These are phyloP conservation scores for Lottia gigantea DNA, from an alignment of 2,888 invertebrate species.

Conservation along the genomic window DNA sequence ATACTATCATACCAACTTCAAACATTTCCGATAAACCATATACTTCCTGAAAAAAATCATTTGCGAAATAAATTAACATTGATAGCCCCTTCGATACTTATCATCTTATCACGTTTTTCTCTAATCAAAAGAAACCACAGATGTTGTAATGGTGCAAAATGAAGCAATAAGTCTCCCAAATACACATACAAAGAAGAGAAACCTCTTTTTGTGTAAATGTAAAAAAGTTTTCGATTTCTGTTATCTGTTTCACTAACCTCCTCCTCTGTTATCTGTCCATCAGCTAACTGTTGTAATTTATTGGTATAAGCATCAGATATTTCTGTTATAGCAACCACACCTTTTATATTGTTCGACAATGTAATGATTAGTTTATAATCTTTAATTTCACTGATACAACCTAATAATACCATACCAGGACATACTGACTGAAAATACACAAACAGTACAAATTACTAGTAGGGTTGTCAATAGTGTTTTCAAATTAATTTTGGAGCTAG, in stretches of 20 bases:
- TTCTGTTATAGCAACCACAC: neutral
- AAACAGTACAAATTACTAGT: too few species aligned
- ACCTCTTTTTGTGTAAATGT: too few species aligned
- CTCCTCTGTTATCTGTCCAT: neutral
- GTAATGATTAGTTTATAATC: constrained; percentile 2
- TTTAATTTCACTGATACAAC: constrained; percentile 2
- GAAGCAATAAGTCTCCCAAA: too few species aligned
- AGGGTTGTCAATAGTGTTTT: too few species aligned
- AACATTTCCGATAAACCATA: constrained; percentile 1
- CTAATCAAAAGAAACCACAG: too few species aligned
- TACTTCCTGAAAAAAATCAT: neutral
- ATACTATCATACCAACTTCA: constrained; percentile 3
- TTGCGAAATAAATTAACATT: too few species aligned
- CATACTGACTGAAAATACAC: neutral
- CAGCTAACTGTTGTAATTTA: constrained; percentile 4
- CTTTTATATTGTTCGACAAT: neutral
- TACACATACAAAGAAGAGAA: too few species aligned
- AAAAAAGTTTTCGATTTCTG: too few species aligned
- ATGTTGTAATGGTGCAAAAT: too few species aligned
- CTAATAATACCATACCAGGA: constrained; percentile 5
- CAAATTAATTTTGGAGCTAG: too few species aligned
- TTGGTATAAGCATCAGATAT: neutral
- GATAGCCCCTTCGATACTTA: too few species aligned
- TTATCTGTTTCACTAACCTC: neutral
- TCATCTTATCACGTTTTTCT: too few species aligned